Conservation (phyloP, 2,888 invertebrate genomes). For the Deilephila porcellus region DNA sequence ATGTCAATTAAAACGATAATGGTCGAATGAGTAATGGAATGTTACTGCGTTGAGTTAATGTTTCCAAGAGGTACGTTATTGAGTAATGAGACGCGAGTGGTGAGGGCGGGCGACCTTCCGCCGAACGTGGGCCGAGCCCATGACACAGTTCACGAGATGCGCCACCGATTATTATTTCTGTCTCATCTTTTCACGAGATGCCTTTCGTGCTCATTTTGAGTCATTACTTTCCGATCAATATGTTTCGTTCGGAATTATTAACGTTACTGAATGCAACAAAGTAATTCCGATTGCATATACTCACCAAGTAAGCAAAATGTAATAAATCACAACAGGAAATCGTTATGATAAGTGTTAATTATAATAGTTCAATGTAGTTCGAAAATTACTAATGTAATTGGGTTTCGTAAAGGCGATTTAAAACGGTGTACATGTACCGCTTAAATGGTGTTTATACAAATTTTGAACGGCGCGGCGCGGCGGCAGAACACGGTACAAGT, state of each 20-base stretch:
- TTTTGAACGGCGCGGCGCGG: conserved; percentile 29
- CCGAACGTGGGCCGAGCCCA: conserved; percentile 79
- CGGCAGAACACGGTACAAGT: conserved; percentile 38
- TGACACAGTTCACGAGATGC: conserved; percentile 80
- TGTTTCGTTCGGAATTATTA: neutral
- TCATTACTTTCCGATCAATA: neutral
- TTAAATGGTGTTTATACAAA: conserved; percentile 26
- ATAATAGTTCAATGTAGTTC: conserved; percentile 7
- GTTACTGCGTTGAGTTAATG: conserved; percentile 46
- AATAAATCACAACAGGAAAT: conserved; percentile 16
- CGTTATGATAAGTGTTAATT: conserved; percentile 10
- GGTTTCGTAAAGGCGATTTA: neutral
- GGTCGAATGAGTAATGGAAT: conserved; percentile 44
- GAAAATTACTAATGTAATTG: neutral
- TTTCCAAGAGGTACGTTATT: conserved; percentile 58
- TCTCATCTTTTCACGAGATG: conserved; percentile 58
- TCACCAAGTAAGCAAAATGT: conserved; percentile 6
- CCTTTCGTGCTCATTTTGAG: neutral
- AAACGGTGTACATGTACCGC: conserved; percentile 7
- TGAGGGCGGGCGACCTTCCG: conserved; percentile 76
- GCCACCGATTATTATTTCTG: conserved; percentile 74
- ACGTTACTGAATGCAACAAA: conserved; percentile 11
- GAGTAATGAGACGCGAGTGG: conserved; percentile 60
- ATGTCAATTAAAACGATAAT: conserved; percentile 29
- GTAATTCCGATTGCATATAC: conserved; percentile 6